phyloP scores from a whole-genome alignment of 2,113 vertebrate species.

The Daubentonia madagascariensis region DNA sequence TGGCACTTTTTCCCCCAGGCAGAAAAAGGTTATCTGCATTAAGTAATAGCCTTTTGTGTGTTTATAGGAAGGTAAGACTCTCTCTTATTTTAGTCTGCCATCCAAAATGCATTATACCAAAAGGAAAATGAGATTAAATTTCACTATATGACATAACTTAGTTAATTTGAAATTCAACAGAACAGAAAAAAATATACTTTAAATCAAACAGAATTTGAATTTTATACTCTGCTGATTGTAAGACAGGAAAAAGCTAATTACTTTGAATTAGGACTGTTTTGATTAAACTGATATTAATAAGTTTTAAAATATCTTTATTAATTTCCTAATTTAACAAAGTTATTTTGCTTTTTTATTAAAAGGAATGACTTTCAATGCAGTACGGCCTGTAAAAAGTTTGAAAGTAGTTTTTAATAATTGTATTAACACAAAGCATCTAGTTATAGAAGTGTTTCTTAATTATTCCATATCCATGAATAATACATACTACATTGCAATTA shows the following conservation, averaged over 20 bases:
- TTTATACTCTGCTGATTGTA: conserved; percentile 45
- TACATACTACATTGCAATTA: background rate
- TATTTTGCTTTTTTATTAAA: conserved; percentile 32
- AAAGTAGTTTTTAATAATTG: conserved; percentile 20
- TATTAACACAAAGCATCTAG: background rate
- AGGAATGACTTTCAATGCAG: background rate
- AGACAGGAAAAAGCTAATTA: background rate
- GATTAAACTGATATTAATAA: conserved; percentile 25
- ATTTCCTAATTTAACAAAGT: background rate
- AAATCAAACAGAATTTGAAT: background rate
- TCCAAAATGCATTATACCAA: conserved; percentile 9
- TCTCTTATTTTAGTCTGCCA: background rate
- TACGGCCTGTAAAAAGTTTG: background rate
- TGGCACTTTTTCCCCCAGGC: background rate
- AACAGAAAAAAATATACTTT: background rate
- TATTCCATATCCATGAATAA: conserved; percentile 10
- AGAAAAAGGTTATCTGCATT: background rate
- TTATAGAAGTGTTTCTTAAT: conserved; percentile 38
- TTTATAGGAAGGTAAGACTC: background rate
- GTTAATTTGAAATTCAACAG: background rate
- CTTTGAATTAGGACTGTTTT: conserved; percentile 27
- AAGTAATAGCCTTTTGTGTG: background rate
- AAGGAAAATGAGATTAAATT: conserved; percentile 41
- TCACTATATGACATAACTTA: background rate
- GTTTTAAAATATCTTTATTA: conserved; percentile 9